phyloP scores from a whole-genome alignment of 2,888 invertebrate species.

The Xanthostigma xanthostigma region DNA sequence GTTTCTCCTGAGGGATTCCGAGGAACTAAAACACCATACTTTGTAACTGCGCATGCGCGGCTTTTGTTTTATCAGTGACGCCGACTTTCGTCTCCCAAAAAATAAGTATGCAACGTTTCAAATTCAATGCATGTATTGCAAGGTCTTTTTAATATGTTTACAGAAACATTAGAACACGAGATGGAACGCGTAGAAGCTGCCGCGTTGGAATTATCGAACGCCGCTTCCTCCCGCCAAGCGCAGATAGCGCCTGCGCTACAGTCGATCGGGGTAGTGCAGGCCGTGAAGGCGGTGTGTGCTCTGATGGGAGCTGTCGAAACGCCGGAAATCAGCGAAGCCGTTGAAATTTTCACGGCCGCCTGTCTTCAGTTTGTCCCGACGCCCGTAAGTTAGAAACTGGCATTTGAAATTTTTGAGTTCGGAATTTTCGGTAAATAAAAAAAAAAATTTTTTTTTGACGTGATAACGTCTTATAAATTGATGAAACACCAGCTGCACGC shows the following conservation, averaged over 20 bases:
- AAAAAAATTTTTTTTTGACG: no score
- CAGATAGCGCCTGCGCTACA: constrained; percentile 31
- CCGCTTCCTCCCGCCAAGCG: constrained; percentile 19
- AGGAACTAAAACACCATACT: no score
- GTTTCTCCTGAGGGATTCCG: no score
- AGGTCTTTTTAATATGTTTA: constrained; percentile 9
- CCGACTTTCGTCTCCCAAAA: no score
- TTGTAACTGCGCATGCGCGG: no score
- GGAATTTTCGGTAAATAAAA: no score
- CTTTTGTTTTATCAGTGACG: no score
- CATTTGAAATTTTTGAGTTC: no score
- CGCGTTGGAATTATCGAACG: constrained; percentile 30
- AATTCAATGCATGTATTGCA: no score
- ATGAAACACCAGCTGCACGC: no score
- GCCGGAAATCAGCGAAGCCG: constrained; percentile 63
- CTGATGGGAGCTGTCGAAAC: constrained; percentile 82
- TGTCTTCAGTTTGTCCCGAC: constrained; percentile 29
- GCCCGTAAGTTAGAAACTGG: background rate
- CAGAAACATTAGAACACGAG: constrained; percentile 71
- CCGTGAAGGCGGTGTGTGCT: constrained; percentile 84
- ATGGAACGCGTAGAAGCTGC: constrained; percentile 58
- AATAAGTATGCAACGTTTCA: no score
- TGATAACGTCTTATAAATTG: no score
- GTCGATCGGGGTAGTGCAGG: constrained; percentile 67
- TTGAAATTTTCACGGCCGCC: constrained; percentile 46